Conservation (phyloP, 2,888 invertebrate species). For the Minunthozetes semirufus region DNA sequence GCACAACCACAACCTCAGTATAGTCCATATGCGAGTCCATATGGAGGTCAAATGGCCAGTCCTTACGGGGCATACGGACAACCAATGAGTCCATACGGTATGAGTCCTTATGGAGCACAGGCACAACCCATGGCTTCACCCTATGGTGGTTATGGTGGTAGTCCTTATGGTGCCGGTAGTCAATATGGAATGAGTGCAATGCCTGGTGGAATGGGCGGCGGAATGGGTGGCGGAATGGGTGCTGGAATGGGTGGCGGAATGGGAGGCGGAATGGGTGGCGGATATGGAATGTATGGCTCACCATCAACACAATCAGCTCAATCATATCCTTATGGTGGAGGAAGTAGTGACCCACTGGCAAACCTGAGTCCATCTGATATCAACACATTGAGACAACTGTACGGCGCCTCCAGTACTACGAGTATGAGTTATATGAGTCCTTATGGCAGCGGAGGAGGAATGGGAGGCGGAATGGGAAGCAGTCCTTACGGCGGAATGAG, state of each 20-base stretch:
- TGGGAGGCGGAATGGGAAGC: conserved; percentile 20
- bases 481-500: not conserved
- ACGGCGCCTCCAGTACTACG: not conserved
- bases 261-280: not conserved
- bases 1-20: not conserved
- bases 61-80: not conserved
- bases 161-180: conserved; percentile 3
- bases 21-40: not conserved
- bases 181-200: no score
- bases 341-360: not conserved
- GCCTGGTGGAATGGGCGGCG: not conserved
- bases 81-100: not conserved
- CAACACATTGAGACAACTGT: not conserved
- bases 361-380: not conserved
- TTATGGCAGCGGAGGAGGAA: conserved; percentile 8
- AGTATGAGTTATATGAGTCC: conserved; percentile 17
- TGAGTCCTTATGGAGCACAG: not conserved
- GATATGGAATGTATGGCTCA: conserved; percentile 15
- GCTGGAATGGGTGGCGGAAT: not conserved
- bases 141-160: not conserved
- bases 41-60: not conserved
- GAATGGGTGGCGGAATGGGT: no score
- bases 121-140: not conserved
- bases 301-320: not conserved
- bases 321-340: not conserved